Conservation (phyloP, 2,888 invertebrate species). For the Escarpia spicata region DNA sequence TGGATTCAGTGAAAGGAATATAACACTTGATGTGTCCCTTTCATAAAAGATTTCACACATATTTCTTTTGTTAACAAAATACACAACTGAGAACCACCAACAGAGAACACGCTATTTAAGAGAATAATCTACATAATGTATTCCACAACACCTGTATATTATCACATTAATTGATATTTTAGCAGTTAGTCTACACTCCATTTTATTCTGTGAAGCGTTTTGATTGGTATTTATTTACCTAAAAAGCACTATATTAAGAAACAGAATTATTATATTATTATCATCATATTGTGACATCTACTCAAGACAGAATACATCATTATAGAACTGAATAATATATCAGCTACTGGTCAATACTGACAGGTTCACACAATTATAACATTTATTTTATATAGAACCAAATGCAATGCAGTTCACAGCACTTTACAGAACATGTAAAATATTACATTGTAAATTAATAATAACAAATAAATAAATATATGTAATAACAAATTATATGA, state of each 20-base stretch:
- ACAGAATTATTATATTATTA: background rate
- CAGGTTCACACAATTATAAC: too few species aligned
- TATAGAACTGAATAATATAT: background rate
- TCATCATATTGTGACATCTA: background rate
- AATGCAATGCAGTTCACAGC: too few species aligned
- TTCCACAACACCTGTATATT: background rate
- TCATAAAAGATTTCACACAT: background rate
- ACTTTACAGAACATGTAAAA: too few species aligned
- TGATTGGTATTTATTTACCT: too few species aligned
- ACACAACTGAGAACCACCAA: too few species aligned
- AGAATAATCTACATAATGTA: too few species aligned
- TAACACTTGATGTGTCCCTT: background rate
- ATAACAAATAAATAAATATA: constrained; percentile 19
- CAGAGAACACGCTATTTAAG: too few species aligned
- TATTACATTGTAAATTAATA: background rate
- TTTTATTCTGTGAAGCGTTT: too few species aligned
- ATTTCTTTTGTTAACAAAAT: background rate
- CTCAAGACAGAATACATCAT: background rate
- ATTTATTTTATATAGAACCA: too few species aligned
- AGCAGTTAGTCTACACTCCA: too few species aligned
- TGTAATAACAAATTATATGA: background rate
- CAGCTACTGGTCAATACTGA: background rate
- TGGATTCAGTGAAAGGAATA: background rate
- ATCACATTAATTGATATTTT: too few species aligned
- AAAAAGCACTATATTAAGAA: too few species aligned